Evolutionary conservation across 2,888 invertebrate genomes (phyloP).

Genomic region (Congeria kusceri): DNA sequence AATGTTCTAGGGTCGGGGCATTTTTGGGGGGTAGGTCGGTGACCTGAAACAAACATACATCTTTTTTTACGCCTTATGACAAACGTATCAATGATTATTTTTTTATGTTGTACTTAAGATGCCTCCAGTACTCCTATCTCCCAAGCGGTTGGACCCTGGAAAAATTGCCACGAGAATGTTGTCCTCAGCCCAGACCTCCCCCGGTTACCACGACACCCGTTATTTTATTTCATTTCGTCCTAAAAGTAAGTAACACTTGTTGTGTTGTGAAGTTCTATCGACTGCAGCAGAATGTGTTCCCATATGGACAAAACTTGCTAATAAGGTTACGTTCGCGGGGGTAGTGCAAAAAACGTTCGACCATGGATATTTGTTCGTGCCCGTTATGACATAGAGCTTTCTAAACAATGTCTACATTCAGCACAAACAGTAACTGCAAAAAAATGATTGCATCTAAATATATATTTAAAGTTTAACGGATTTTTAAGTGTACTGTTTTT

Average conservation of each 20-base stretch:
- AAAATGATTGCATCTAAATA: background rate
- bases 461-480: background rate
- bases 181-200: background rate
- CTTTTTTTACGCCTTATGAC: too few species aligned
- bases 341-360: too few species aligned
- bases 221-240: background rate
- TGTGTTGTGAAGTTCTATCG: too few species aligned
- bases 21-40: too few species aligned
- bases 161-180: background rate
- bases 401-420: too few species aligned
- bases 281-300: too few species aligned
- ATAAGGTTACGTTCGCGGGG: too few species aligned
- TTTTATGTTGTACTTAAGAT: background rate
- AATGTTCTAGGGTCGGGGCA: too few species aligned
- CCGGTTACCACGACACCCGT: background rate
- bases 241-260: background rate
- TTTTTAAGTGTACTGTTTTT: background rate
- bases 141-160: slow-evolving; percentile 1
- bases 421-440: background rate
- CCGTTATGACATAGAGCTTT: too few species aligned
- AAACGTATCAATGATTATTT: background rate
- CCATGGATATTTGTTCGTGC: too few species aligned
- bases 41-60: too few species aligned
- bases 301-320: too few species aligned
- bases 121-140: background rate